These are phyloP conservation scores for Elegia similella DNA, from an alignment of 2,888 invertebrate species.

Conservation along the genomic window DNA sequence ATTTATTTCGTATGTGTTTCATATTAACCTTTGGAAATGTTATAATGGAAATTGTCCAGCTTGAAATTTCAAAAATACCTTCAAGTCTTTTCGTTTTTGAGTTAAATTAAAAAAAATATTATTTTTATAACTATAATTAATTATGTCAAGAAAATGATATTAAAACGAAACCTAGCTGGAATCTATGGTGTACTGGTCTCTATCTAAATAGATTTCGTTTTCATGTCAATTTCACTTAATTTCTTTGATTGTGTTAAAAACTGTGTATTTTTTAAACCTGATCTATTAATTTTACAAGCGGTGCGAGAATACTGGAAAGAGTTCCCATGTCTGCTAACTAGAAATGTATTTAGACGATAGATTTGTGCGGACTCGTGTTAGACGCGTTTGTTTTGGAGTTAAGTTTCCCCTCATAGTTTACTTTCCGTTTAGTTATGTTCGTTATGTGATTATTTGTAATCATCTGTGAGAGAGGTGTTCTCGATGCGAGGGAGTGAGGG, in stretches of 20 bases:
- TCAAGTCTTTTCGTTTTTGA: too few species aligned
- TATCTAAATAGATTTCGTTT: conserved; percentile 29
- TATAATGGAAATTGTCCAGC: too few species aligned
- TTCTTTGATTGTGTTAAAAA: conserved; percentile 28
- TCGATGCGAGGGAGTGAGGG: conserved; percentile 81
- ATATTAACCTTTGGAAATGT: neutral
- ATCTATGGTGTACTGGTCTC: neutral
- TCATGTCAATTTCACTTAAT: conserved; percentile 45
- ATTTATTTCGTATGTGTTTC: conserved; percentile 17
- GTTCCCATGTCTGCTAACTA: conserved; percentile 43
- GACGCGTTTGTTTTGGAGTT: conserved; percentile 59
- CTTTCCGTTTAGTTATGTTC: conserved; percentile 72
- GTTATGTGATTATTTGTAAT: conserved; percentile 76
- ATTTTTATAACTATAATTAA: neutral
- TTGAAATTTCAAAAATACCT: too few species aligned
- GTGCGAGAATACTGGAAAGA: conserved; percentile 54
- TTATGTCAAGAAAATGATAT: conserved; percentile 45
- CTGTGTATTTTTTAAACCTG: conserved; percentile 40
- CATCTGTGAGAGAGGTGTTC: conserved; percentile 82
- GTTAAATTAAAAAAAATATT: too few species aligned
- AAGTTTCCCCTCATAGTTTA: conserved; percentile 60
- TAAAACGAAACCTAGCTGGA: conserved; percentile 29
- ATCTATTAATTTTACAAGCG: conserved; percentile 59
- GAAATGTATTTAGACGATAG: conserved; percentile 38
- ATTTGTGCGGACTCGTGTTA: conserved; percentile 51